These are phyloP conservation scores for Gryllus longicercus DNA, from an alignment of 2,888 invertebrate species.

Conservation along the genomic window DNA sequence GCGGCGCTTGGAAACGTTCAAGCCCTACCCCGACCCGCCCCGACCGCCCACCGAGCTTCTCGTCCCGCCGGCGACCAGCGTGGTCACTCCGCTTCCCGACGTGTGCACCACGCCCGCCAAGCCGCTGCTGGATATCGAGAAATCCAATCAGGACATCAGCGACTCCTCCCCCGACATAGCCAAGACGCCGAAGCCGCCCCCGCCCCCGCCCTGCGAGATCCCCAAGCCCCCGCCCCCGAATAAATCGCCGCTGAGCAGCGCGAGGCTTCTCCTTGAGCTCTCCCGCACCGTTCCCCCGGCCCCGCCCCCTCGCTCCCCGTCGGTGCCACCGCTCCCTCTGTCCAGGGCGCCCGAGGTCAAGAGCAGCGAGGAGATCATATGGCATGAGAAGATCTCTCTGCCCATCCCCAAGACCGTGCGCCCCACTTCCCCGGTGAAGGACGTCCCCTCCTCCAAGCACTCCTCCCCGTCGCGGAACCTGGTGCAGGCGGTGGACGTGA, in stretches of 20 bases:
- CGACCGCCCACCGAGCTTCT: not conserved
- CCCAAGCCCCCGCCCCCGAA: not conserved
- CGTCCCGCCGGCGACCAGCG: not conserved
- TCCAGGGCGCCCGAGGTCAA: not conserved
- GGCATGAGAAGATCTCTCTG: not conserved
- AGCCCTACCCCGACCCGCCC: not conserved
- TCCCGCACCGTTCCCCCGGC: not conserved
- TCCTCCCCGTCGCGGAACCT: not conserved
- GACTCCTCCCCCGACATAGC: slow-evolving; percentile 5
- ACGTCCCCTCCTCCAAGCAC: not conserved
- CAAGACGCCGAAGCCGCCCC: not conserved
- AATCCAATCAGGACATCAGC: not conserved
- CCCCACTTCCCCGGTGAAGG: not conserved
- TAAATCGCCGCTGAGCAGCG: not conserved
- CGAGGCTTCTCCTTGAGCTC: not conserved
- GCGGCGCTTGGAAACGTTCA: not conserved
- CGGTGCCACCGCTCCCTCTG: not conserved
- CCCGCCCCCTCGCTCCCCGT: not conserved
- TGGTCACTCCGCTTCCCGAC: not conserved
- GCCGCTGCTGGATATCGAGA: not conserved
- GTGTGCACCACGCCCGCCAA: not conserved
- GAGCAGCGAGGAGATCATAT: not conserved
- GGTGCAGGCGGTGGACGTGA: not conserved
- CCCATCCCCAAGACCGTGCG: not conserved
- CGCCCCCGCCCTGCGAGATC: not conserved